These are phyloP conservation scores for Pherbina coryleti DNA, from an alignment of 2,888 invertebrate genomes.

Conservation along the genomic window DNA sequence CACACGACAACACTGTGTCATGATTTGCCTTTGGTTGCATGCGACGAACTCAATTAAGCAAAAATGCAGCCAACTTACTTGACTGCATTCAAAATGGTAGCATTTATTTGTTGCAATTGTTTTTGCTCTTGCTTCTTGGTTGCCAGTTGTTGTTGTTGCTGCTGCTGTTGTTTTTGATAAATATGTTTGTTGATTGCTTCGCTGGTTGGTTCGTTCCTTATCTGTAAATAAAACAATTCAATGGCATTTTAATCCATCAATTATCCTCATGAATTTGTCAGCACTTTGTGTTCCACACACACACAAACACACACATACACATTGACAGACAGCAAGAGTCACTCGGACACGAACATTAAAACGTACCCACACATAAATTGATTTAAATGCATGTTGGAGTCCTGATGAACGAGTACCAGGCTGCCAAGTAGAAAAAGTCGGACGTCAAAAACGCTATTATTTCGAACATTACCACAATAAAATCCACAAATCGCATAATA, in stretches of 20 bases:
- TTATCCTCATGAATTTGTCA: conserved; percentile 46
- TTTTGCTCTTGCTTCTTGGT: neutral
- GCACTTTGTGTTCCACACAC: neutral
- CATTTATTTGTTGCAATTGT: neutral
- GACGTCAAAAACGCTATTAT: too few relatives aligned
- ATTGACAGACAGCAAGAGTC: neutral
- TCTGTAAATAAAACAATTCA: conserved; percentile 50
- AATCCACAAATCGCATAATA: too few relatives aligned
- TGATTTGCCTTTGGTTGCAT: neutral
- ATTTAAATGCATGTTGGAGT: too few relatives aligned
- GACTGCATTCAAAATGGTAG: neutral
- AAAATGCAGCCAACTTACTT: conserved; percentile 1
- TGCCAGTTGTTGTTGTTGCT: neutral
- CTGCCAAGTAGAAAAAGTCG: too few relatives aligned
- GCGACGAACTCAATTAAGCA: conserved; percentile 5
- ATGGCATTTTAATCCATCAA: conserved; percentile 51
- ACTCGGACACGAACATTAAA: neutral
- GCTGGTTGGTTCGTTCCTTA: conserved; percentile 9
- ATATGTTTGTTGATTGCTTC: conserved; percentile 3
- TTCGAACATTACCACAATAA: too few relatives aligned
- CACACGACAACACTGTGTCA: neutral
- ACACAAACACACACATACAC: neutral
- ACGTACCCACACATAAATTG: too few relatives aligned
- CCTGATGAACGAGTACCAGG: too few relatives aligned
- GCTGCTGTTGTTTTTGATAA: neutral